Base-by-base conservation (phyloP, 2,888 invertebrate genomes). In the Rhopalosiphum nymphaeae region DNA sequence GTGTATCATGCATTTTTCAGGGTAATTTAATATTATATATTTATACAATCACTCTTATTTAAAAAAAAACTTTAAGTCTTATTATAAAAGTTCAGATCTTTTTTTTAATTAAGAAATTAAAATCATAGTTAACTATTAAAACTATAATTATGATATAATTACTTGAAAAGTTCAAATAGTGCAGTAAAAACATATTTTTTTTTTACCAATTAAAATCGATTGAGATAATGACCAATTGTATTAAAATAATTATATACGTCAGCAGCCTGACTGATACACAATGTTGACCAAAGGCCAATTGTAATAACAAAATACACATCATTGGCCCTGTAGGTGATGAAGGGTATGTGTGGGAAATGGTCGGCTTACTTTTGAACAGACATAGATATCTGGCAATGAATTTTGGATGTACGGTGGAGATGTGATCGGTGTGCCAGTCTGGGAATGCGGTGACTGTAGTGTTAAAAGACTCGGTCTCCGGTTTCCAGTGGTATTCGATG, bases 291-390 rank as follows among this genome's bases (percentile, higher is more conserved):
- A 78, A 49, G 29, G 42, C 53, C 21, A 21, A 85, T 21, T 91
- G 9, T 36, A 78, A 36, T 42, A 78, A 36, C 57, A 46, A 42
- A 61, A n/a, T 78, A 36, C 78, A 78, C 21, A 78, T 36, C 21
- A 9, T 78, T 78, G 3, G 9, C 9, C 78, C 36, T 36, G 36
- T 78, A 21, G 78, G 36, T 21, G 36, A 9, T 21, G 36, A 36
- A 21, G 36, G 78, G 3, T 42, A 78, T 78, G 78, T 36, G 78
- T 10, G 29, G 49, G 67, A 46, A 42, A 26, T 21, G 29, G 53
- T 92, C 88, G 42, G 92, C 92, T 94, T 96, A 97, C 97, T 97
- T 97, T 97, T 95, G 97, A 97, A 95, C 97, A 97, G 94, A 97
- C 96, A 96, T 97, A 97, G 95, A 97, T 97, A 96, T 97, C 97